Conservation (phyloP, 2,113 vertebrate species). For the Hyla sarda region DNA sequence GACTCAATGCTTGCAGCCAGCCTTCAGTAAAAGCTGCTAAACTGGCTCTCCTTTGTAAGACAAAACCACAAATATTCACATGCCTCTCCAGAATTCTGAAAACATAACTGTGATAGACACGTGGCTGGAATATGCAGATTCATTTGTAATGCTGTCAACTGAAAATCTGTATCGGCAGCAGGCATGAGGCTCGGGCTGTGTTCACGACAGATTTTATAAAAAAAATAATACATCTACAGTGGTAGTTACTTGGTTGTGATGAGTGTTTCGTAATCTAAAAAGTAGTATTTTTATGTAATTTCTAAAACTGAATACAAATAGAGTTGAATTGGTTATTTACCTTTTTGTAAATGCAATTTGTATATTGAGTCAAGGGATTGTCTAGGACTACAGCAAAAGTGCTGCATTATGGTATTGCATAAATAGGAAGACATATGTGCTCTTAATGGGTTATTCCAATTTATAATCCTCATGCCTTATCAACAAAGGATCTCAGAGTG, state of each 20-base stretch:
- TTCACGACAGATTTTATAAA: neutral
- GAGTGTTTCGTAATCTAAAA: neutral
- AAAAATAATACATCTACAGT: neutral
- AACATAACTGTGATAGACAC: conserved; percentile 30
- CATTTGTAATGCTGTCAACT: neutral
- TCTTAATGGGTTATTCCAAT: too few species aligned
- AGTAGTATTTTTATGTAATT: neutral
- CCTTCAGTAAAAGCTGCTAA: conserved; percentile 7
- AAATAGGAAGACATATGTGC: too few species aligned
- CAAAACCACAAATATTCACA: conserved; percentile 43
- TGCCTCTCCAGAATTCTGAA: conserved; percentile 9
- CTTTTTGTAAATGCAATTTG: too few species aligned
- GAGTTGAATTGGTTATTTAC: too few species aligned
- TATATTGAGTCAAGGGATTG: too few species aligned
- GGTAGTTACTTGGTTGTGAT: neutral
- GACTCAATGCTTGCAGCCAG: conserved; percentile 4
- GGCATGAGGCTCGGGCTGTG: too few species aligned
- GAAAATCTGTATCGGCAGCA: neutral
- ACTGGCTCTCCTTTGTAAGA: conserved; percentile 18
- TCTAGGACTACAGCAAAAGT: too few species aligned
- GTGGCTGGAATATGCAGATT: conserved; percentile 1
- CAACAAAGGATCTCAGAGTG: too few species aligned
- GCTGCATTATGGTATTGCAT: too few species aligned
- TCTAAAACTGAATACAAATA: neutral
- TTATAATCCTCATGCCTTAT: too few species aligned